A percentile compares a stretch with the other conserved stretches of the same genome.
These are phyloP conservation scores for Pollimyrus isidori DNA, from an alignment of 2,113 vertebrate species.

Conservation along the genomic window DNA sequence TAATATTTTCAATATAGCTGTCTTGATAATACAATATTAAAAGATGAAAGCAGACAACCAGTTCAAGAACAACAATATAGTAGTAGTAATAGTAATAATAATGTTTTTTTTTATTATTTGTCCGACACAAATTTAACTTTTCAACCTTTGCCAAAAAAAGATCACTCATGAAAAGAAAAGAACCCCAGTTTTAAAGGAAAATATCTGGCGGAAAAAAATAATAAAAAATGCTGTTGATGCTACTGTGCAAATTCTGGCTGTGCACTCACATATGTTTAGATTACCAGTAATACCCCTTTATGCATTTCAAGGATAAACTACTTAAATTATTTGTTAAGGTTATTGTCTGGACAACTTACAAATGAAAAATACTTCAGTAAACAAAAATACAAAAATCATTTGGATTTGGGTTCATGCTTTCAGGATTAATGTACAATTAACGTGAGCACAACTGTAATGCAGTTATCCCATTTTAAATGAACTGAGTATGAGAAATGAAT, in stretches of 20 bases:
- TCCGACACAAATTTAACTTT: not conserved
- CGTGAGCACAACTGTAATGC: not conserved
- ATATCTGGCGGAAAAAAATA: not conserved
- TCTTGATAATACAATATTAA: not conserved
- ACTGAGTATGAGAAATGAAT: slow-evolving; percentile 7
- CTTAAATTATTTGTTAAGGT: slow-evolving; percentile 8
- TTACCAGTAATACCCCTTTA: slow-evolving; percentile 2
- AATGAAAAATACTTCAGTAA: slow-evolving; percentile 6
- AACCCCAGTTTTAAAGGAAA: not conserved
- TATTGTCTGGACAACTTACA: not conserved
- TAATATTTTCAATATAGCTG: not conserved
- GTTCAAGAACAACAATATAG: not conserved
- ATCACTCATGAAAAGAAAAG: not conserved
- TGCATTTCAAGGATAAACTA: slow-evolving; percentile 16
- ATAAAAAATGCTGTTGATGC: not conserved
- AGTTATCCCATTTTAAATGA: not conserved
- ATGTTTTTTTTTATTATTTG: not conserved
- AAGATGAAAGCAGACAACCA: not conserved
- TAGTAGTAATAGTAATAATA: not conserved
- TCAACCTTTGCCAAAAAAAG: not conserved
- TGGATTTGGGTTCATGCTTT: slow-evolving; percentile 5
- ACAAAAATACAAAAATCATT: slow-evolving; percentile 24
- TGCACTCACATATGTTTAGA: not conserved
- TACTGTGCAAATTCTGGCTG: not conserved
- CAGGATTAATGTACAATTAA: not conserved